Conservation (phyloP, 2,113 vertebrate species). For the Eublepharis macularius region DNA sequence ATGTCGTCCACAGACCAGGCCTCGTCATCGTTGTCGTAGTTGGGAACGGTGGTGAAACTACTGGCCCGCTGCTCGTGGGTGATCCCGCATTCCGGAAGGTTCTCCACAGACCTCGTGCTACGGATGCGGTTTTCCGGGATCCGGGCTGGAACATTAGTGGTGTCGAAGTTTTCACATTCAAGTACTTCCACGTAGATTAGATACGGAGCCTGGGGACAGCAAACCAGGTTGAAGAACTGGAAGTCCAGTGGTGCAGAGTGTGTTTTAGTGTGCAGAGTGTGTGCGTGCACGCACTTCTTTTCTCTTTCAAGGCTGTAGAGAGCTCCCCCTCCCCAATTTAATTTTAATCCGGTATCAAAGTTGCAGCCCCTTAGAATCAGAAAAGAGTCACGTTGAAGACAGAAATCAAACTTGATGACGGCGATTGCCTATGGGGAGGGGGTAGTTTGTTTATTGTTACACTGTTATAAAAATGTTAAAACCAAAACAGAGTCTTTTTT, state of each 20-base stretch:
- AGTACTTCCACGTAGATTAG: conserved; percentile 96
- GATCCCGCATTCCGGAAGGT: conserved; percentile 90
- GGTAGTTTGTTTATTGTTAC: no score
- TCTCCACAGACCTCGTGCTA: conserved; percentile 93
- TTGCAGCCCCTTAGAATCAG: no score
- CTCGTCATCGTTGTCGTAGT: conserved; percentile 96
- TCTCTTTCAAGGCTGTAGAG: no score
- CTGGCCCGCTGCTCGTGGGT: conserved; percentile 85
- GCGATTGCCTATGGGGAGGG: no score
- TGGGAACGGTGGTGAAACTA: conserved; percentile 90
- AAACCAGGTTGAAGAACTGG: not conserved
- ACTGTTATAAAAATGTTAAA: no score
- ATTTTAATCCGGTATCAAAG: no score
- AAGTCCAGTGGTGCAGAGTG: no score
- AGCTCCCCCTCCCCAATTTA: no score
- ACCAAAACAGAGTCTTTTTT: no score
- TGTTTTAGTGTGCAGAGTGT: fast-evolving
- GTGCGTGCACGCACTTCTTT: no score
- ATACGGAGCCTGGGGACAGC: conserved; percentile 85
- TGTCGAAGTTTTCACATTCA: conserved; percentile 96
- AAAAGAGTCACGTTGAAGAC: no score
- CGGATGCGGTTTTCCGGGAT: conserved; percentile 96
- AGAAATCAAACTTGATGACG: no score
- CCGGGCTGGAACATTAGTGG: conserved; percentile 85
- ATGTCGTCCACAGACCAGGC: conserved; percentile 97